Conservation (phyloP, 92 coral and sea anemone genomes). For the Phenganax stokvisi region DNA sequence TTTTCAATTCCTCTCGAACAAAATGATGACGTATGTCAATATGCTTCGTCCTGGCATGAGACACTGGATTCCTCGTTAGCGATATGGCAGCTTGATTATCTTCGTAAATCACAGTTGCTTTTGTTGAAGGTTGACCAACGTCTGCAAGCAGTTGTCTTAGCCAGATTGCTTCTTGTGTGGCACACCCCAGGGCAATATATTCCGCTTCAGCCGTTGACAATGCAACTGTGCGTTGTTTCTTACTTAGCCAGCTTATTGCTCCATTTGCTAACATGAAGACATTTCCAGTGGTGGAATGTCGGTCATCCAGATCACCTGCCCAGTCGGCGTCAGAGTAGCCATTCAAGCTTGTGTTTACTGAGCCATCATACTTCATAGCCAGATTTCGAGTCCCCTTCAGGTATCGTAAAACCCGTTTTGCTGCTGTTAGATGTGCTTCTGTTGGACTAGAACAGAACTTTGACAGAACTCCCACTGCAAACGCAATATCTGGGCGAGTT, state of each 20-base stretch:
- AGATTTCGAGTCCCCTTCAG: constrained; percentile 1
- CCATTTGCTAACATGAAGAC: constrained; percentile 41
- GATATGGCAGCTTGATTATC: constrained; percentile 6
- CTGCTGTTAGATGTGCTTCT: not conserved
- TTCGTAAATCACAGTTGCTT: constrained; percentile 23
- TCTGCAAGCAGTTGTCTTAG: constrained; percentile 38
- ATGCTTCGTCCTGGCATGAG: not conserved
- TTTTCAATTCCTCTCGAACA: constrained; percentile 4
- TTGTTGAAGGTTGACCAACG: constrained; percentile 18
- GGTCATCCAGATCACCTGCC: constrained; percentile 49
- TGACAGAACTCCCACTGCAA: constrained; percentile 52
- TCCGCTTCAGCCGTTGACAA: constrained; percentile 52
- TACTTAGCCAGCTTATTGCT: constrained; percentile 56
- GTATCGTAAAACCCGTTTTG: constrained; percentile 1
- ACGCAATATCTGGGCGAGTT: constrained; percentile 52
- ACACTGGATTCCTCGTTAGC: not conserved
- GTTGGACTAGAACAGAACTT: constrained; percentile 44
- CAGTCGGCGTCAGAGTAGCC: constrained; percentile 41
- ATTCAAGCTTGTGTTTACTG: not conserved
- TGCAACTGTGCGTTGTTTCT: constrained; percentile 47
- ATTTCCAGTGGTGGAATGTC: constrained; percentile 48
- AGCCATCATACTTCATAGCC: constrained; percentile 5
- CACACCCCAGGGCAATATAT: constrained; percentile 42
- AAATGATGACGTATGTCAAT: constrained; percentile 1
- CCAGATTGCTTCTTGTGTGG: constrained; percentile 49